phyloP scores from a whole-genome alignment of 1,140 invertebrate genomes.

The Zaprionus camerounensis region DNA sequence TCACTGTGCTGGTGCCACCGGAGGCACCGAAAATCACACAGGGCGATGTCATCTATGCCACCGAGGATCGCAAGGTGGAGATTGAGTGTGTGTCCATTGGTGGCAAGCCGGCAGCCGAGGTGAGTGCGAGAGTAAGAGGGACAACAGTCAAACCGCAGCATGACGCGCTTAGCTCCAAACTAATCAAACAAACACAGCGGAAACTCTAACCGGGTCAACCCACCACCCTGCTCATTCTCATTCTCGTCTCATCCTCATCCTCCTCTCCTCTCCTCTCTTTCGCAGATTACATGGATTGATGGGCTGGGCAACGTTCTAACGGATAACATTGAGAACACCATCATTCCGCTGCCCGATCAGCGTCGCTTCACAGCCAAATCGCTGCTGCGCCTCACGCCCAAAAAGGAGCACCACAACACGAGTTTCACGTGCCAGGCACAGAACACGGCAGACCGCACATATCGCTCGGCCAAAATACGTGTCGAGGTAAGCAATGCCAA shows the following conservation, averaged over 20 bases:
- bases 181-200: slow-evolving; percentile 52
- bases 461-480: slow-evolving; percentile 88
- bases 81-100: slow-evolving; percentile 91
- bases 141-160: slow-evolving; percentile 28
- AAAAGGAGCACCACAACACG: slow-evolving; percentile 91
- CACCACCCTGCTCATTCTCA: not conserved
- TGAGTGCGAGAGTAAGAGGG: slow-evolving; percentile 83
- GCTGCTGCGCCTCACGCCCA: slow-evolving; percentile 89
- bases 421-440: slow-evolving; percentile 92
- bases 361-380: slow-evolving; percentile 89
- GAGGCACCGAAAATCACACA: slow-evolving; percentile 90
- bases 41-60: slow-evolving; percentile 88
- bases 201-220: slow-evolving; percentile 5
- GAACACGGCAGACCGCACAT: slow-evolving; percentile 89
- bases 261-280: not conserved
- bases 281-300: slow-evolving; percentile 92
- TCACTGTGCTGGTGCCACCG: slow-evolving; percentile 91
- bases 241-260: too few species aligned
- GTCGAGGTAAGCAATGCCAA: slow-evolving; percentile 86
- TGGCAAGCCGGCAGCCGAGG: slow-evolving; percentile 92
- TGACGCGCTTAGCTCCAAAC: slow-evolving; percentile 14
- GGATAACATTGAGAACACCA: slow-evolving; percentile 87
- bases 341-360: slow-evolving; percentile 87
- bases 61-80: slow-evolving; percentile 90
- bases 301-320: slow-evolving; percentile 88